phyloP scores from a whole-genome alignment of 2,797 vertebrate genomes.

The Garrulus glandarius region DNA sequence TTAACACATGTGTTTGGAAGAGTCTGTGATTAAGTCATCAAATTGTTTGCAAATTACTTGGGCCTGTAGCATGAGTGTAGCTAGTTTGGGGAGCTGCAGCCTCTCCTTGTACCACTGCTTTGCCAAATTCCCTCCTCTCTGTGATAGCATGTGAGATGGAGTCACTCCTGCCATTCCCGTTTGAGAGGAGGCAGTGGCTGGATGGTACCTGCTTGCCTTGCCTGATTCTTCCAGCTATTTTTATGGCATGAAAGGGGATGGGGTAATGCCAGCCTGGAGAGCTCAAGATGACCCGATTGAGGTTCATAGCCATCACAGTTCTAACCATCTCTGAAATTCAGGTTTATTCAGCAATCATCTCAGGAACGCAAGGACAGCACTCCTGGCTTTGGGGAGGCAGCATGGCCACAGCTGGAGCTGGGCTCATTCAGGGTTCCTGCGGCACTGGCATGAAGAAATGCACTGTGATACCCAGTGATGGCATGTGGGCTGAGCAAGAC shows the following conservation, averaged over 20 bases:
- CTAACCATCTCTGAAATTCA: neutral
- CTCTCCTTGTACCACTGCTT: neutral
- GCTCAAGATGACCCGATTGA: neutral
- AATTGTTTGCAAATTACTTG: neutral
- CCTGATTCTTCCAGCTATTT: neutral
- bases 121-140: neutral
- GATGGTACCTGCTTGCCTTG: neutral
- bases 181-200: neutral
- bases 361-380: neutral
- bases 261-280: neutral
- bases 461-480: neutral
- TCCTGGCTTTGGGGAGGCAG: neutral
- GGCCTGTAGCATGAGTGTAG: neutral
- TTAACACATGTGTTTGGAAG: neutral
- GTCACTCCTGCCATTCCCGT: neutral
- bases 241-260: fast-evolving
- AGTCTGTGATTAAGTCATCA: neutral
- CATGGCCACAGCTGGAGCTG: fast-evolving
- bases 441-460: neutral
- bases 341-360: neutral
- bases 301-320: neutral
- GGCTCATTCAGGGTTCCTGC: neutral
- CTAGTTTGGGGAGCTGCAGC: neutral
- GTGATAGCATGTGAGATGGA: fast-evolving
- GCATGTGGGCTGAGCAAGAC: neutral